These are phyloP conservation scores for Ctenosaura bakeri DNA, from an alignment of 2,797 vertebrate species.

Conservation along the genomic window DNA sequence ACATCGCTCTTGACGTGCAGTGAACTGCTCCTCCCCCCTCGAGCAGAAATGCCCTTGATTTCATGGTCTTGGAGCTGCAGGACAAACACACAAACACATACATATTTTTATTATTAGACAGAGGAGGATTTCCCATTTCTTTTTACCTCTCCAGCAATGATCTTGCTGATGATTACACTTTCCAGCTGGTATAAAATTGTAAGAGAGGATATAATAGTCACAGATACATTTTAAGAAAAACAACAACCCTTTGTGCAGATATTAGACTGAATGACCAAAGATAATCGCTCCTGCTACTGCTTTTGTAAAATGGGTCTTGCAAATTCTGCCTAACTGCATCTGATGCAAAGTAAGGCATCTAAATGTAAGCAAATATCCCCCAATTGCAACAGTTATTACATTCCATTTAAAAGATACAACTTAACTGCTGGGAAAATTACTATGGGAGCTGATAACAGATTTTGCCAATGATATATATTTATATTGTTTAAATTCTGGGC, in stretches of 20 bases:
- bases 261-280: not conserved
- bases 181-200: not conserved
- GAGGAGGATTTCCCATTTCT: not conserved
- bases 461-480: conserved; percentile 12
- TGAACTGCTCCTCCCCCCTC: too few species aligned
- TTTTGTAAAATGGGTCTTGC: conserved; percentile 10
- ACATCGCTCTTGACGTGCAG: too few species aligned
- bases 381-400: conserved; percentile 46
- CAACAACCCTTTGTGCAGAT: not conserved
- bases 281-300: conserved; percentile 19
- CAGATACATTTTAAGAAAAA: too few species aligned
- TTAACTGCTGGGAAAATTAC: conserved; percentile 44
- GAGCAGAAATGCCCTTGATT: too few species aligned
- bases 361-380: conserved; percentile 8
- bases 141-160: not conserved
- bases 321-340: conserved; percentile 28
- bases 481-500: not conserved
- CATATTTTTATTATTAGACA: not conserved
- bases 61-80: too few species aligned
- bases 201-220: not conserved
- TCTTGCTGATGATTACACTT: not conserved
- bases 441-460: conserved; percentile 24
- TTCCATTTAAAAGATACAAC: conserved; percentile 28
- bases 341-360: conserved; percentile 29
- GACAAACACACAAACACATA: too few species aligned